Evolutionary conservation across 2,888 invertebrate species (phyloP).

Genomic region (Mesorhabditis sp.): DNA sequence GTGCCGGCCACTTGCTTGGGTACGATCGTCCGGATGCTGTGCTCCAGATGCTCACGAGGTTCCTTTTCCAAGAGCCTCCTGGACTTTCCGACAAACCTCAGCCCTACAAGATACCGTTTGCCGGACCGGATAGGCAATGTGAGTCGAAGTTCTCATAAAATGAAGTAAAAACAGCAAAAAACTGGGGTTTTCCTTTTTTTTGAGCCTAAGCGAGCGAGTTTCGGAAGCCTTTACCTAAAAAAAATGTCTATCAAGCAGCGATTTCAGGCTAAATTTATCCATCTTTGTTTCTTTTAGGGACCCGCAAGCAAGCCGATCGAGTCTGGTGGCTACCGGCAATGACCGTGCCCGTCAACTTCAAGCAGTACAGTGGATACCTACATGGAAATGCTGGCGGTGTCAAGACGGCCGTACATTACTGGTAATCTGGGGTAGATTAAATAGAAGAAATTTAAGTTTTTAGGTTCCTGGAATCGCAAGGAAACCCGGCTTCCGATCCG

Average conservation of each 20-base stretch:
- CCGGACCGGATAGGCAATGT: neutral
- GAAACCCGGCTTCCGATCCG: neutral
- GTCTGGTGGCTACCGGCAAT: neutral
- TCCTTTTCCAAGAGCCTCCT: neutral
- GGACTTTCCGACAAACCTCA: neutral
- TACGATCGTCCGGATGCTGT: conserved; percentile 1
- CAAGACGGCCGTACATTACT: neutral
- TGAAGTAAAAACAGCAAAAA: too few relatives aligned
- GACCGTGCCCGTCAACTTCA: conserved; percentile 5
- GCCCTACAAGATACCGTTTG: neutral
- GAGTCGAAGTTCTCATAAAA: neutral
- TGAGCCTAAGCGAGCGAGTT: too few relatives aligned
- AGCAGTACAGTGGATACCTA: neutral
- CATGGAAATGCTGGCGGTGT: neutral
- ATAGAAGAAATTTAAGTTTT: neutral
- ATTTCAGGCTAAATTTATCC: too few relatives aligned
- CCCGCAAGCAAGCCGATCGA: neutral
- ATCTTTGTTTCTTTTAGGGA: neutral
- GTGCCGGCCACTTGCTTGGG: neutral
- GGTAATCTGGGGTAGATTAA: neutral
- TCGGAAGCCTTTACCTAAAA: too few relatives aligned
- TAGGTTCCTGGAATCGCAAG: conserved; percentile 4
- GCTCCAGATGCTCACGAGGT: neutral
- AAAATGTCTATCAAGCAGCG: too few relatives aligned
- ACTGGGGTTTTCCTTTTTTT: too few relatives aligned